A percentile compares a stretch with the other conserved stretches of the same genome.
Evolutionary conservation across 2,888 invertebrate species (phyloP).

Genomic region (Mactromeris polynyma): DNA sequence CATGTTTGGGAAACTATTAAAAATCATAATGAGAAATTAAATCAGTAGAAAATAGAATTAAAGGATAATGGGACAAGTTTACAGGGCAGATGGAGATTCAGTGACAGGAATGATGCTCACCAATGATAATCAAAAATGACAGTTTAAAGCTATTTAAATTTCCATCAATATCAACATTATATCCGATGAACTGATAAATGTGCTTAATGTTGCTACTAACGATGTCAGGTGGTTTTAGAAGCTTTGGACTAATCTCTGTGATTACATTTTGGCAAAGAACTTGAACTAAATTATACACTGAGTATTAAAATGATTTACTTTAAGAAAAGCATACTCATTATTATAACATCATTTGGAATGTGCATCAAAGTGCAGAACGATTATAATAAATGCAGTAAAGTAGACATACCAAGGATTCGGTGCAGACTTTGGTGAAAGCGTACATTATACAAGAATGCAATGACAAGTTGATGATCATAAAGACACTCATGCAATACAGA

Average conservation of each 20-base stretch:
- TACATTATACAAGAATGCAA: too few species aligned
- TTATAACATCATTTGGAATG: background rate
- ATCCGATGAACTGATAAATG: background rate
- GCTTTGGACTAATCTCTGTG: background rate
- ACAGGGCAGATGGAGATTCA: background rate
- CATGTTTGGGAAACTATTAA: constrained; percentile 17
- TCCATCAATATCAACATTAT: constrained; percentile 4
- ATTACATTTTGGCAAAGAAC: background rate
- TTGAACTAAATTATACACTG: background rate
- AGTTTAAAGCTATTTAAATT: constrained; percentile 11
- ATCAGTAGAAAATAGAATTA: constrained; percentile 23
- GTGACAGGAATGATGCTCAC: background rate
- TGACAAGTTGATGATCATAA: background rate
- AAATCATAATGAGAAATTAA: constrained; percentile 32
- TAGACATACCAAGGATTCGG: background rate
- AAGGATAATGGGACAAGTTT: background rate
- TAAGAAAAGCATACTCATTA: background rate
- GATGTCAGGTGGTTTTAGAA: constrained; percentile 4
- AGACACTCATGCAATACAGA: too few species aligned
- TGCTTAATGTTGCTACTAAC: background rate
- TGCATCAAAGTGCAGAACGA: background rate
- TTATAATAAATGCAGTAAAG: background rate
- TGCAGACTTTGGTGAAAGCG: too few species aligned
- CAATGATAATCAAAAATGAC: constrained; percentile 3
- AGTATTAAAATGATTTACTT: background rate